A percentile compares a stretch with the other conserved stretches of the same genome.
Evolutionary conservation across 2,113 vertebrate species (phyloP).

Genomic region (Calypte anna): DNA sequence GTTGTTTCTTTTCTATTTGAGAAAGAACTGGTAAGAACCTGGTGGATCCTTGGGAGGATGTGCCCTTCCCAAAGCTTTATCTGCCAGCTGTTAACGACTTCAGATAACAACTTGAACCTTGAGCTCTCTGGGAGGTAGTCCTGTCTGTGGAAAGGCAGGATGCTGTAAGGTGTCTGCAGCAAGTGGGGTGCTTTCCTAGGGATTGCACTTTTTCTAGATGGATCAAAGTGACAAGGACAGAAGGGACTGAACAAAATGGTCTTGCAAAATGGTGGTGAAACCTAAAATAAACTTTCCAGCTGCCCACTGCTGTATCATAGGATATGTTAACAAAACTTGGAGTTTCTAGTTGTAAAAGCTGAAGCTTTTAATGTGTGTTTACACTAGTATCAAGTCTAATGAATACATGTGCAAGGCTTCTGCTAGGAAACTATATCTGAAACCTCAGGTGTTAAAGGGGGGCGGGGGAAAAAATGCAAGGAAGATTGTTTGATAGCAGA

Average conservation of each 20-base stretch:
- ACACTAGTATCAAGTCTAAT: background rate
- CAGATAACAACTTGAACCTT: background rate
- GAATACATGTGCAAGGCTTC: background rate
- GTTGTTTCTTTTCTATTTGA: background rate
- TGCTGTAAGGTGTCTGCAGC: background rate
- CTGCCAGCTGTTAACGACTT: background rate
- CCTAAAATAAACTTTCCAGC: background rate
- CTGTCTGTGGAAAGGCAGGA: background rate
- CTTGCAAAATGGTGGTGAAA: background rate
- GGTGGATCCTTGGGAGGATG: background rate
- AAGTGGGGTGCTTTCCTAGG: background rate
- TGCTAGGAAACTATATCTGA: rapidly evolving
- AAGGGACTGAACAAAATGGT: background rate
- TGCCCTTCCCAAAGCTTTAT: background rate
- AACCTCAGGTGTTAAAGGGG: background rate
- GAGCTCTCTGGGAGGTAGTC: background rate
- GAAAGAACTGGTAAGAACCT: background rate
- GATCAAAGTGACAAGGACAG: background rate
- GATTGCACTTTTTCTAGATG: background rate
- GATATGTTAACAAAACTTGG: background rate
- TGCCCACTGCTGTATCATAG: background rate
- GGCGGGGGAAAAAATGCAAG: too few species aligned
- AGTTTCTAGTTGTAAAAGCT: background rate
- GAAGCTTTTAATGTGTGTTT: background rate
- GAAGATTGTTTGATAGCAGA: background rate